Base-by-base conservation (phyloP, 2,888 invertebrate species). In the Acrocera orbiculus region DNA sequence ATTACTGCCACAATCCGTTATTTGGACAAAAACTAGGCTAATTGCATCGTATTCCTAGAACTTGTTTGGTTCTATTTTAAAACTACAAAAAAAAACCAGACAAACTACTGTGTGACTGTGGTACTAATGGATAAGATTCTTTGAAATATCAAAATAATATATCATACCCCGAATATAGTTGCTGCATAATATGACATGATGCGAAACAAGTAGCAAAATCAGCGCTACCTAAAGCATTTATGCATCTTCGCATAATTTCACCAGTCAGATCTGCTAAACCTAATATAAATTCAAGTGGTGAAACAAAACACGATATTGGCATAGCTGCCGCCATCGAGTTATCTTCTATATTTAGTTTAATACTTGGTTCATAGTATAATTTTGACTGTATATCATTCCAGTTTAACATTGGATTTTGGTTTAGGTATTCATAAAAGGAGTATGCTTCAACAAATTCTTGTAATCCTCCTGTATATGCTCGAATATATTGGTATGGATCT, bases 251-350 rank as follows among this genome's bases (percentile, higher is more conserved):
- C 90, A 92, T 92, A 27, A 90, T 54, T 56, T 92, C 92, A 1
- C 90, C 90, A 0, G 85, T 86, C 17, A 89, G 64, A 60, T 92
- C 90, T 1, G 79, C 78, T 22, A 90, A 56, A 0, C 90, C 90
- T 25, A 90, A 58, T 50, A 90, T 64, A 30, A 67, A 71, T 43
- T 72, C 71, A 13, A 52, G 50, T 4, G 65, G 64, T 11, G 66
- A 58, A 6, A 71, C 48, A 11, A 49, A 42, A 22, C 56, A 56
- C 8, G 40, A 35, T 13, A 44, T 48, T 26, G 47, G 46, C 9
- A n/a, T 25, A 29, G 14, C 5, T n/a, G 24, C 16, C 11, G 9
- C 17, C 8, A 19, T 27, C 9, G 9, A 5, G 9, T 45, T 32
- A 4, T 42, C 19, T 2, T 5, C 10, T 15, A 35, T 5, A n/a